These are phyloP conservation scores for Todiramphus chloris DNA, from an alignment of 2,113 vertebrate species.

Conservation along the genomic window DNA sequence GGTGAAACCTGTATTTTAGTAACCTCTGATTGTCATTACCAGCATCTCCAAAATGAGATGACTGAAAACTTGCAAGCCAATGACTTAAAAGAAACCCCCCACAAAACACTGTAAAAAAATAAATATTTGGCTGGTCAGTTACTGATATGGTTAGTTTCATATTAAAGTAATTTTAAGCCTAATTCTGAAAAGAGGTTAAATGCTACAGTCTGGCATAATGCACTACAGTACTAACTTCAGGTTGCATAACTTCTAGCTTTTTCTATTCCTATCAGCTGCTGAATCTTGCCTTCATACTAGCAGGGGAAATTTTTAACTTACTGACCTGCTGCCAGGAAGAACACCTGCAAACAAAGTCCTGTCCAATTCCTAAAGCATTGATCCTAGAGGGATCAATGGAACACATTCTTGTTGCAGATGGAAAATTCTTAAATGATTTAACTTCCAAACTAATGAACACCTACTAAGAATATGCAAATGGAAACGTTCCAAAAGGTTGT, in stretches of 20 bases:
- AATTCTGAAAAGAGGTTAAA: not conserved
- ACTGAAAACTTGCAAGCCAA: not conserved
- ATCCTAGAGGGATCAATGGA: conserved; percentile 22
- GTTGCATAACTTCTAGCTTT: not conserved
- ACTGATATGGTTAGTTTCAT: not conserved
- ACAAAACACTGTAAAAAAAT: not conserved
- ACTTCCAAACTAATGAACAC: not conserved
- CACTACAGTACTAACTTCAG: not conserved
- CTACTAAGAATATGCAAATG: not conserved
- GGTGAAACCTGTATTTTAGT: not conserved
- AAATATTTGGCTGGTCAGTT: not conserved
- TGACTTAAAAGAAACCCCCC: not conserved
- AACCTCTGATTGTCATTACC: not conserved
- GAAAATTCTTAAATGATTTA: not conserved
- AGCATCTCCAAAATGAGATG: not conserved
- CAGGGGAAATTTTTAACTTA: not conserved
- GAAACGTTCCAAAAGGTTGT: not conserved
- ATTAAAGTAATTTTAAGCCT: not conserved
- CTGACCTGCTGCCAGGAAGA: conserved; percentile 28
- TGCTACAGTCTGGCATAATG: not conserved
- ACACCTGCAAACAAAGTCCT: conserved; percentile 19
- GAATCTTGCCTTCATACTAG: not conserved
- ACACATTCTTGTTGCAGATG: not conserved
- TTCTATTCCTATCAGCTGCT: not conserved
- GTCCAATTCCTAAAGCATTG: not conserved